Base-by-base conservation (phyloP, 2,113 vertebrate genomes). In the Stegostoma tigrinum region DNA sequence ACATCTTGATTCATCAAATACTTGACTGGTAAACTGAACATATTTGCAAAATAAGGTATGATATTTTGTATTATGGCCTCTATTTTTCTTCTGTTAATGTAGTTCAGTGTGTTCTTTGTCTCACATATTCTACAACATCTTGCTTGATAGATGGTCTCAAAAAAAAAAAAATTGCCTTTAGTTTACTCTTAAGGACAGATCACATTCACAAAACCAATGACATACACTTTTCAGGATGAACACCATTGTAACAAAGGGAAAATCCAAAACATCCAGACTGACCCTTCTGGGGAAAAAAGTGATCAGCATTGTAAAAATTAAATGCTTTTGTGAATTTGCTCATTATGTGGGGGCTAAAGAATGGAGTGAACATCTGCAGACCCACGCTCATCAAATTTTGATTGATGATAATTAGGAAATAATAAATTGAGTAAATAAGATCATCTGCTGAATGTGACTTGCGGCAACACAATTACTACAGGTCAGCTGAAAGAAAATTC, bases 161-260 rank as follows among this genome's bases (percentile, higher is more conserved):
- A 95, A 96, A 97, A 95, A 96, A 97, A 97, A 96, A 97, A 97
- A 96, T 96, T 89, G 96, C 96, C 97, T 97, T 97, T 97, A 96
- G 98, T 97, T 97, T 96, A 14, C 95, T 95, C 68, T 21, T 95
- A 68, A 96, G 96, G 97, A 97, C 97, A 97, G 97, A 97, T 97
- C 97, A 97, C 95, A 96, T 96, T 66, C 78, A 24, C 96, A 85
- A 96, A 96, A 97, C 97, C 96, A 94, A 96, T 96, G 96, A 96
- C 96, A 96, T 97, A 96, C 96, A 96, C 48, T 3, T 48, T 48
- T 48, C 48, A 48, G 48, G 48, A 48, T 48, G 48, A 48, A 48
- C 48, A 48, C 48, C 48, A 48, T 48, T 95, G 96, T 96, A 96
- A 96, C 72, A 95, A 95, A 48, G 95, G 96, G 96, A 2, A n/a